These are phyloP conservation scores for Gibbula magus DNA, from an alignment of 2,888 invertebrate species.

Conservation along the genomic window DNA sequence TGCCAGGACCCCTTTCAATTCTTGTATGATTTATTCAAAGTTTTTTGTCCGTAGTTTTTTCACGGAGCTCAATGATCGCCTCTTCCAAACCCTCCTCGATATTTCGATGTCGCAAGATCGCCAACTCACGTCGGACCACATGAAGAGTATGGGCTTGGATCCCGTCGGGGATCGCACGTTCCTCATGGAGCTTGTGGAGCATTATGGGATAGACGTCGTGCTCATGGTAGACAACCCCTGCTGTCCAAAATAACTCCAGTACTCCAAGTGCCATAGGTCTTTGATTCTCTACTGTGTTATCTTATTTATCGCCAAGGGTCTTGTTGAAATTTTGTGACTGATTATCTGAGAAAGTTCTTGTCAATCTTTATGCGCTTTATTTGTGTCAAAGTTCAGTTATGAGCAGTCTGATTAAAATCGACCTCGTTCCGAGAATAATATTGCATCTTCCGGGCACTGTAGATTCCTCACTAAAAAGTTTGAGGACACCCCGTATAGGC, in stretches of 20 bases:
- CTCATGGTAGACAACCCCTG: constrained; percentile 75
- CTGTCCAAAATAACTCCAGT: constrained; percentile 67
- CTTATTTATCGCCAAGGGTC: no score
- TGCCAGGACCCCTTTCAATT: no score
- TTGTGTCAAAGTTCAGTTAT: no score
- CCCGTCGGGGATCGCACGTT: constrained; percentile 74
- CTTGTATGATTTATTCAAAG: not conserved
- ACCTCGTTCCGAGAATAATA: no score
- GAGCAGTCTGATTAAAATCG: no score
- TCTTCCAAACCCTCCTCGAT: constrained; percentile 74
- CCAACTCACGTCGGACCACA: constrained; percentile 73
- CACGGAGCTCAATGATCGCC: constrained; percentile 72
- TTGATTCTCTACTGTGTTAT: not conserved
- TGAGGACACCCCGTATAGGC: no score
- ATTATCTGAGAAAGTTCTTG: not conserved
- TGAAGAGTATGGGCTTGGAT: constrained; percentile 74
- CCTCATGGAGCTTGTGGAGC: constrained; percentile 74
- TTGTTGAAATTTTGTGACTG: no score
- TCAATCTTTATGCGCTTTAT: no score
- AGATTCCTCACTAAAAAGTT: no score
- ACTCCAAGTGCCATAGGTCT: not conserved
- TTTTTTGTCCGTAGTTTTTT: constrained; percentile 70
- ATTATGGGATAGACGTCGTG: constrained; percentile 75
- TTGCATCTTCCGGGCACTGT: no score
- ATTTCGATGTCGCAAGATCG: constrained; percentile 73